These are phyloP conservation scores for Bos indicus DNA, from an alignment of 2,113 vertebrate species.

Conservation along the genomic window DNA sequence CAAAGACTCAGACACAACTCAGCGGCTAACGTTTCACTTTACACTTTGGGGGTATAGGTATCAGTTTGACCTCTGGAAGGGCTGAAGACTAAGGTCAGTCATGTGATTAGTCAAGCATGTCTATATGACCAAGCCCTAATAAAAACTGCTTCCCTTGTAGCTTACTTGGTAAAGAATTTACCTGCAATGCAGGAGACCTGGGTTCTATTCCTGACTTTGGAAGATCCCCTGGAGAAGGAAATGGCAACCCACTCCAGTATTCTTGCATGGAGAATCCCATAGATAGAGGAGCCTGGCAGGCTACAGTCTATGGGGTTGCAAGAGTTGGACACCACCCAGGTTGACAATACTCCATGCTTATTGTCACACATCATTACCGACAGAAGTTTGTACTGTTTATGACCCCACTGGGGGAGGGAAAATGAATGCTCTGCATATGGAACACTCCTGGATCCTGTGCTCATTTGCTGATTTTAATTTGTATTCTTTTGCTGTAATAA, in stretches of 20 bases:
- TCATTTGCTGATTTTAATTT: background rate
- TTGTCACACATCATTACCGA: background rate
- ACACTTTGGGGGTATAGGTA: background rate
- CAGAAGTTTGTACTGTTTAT: background rate
- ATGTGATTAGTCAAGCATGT: background rate
- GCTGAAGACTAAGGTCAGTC: background rate
- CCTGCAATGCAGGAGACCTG: background rate
- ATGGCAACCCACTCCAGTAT: background rate
- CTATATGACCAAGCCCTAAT: background rate
- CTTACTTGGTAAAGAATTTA: background rate
- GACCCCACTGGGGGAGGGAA: background rate
- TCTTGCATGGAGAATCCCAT: background rate
- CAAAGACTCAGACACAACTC: background rate
- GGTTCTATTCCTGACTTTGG: background rate
- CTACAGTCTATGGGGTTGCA: background rate
- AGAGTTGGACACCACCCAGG: background rate
- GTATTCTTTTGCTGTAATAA: background rate
- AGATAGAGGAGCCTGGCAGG: background rate
- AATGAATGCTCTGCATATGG: background rate
- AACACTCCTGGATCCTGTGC: background rate
- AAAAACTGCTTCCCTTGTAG: background rate
- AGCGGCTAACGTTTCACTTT: background rate
- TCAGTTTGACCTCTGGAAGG: background rate
- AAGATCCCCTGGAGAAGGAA: background rate
- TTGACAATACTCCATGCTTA: background rate